phyloP scores from a whole-genome alignment of 1,140 invertebrate species.

The Nomia melanderi region DNA sequence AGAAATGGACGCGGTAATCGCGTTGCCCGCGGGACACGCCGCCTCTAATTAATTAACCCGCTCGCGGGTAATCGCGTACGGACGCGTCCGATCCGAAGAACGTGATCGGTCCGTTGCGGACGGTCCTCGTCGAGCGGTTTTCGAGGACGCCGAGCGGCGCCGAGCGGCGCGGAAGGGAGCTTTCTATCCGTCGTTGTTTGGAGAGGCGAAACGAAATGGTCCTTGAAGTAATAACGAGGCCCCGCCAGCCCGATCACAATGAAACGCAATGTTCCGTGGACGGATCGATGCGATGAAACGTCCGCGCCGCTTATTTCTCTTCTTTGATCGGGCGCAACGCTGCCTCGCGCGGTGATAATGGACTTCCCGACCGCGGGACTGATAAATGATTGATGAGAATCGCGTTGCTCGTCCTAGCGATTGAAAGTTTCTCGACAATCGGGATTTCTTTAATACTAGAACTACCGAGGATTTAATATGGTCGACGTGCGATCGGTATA shows the following conservation, averaged over 20 bases:
- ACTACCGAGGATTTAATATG: too few species aligned
- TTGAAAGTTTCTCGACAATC: too few species aligned
- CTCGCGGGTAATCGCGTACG: background rate
- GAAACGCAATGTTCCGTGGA: conserved; percentile 2
- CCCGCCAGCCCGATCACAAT: conserved; percentile 1
- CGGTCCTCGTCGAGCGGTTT: background rate
- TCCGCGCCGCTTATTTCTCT: too few species aligned
- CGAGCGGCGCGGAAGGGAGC: too few species aligned
- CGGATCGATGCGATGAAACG: conserved; percentile 2
- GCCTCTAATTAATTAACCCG: conserved; percentile 16
- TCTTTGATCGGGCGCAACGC: background rate
- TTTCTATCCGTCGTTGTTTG: conserved; percentile 12
- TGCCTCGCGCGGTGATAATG: conserved; percentile 10
- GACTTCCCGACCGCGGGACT: background rate
- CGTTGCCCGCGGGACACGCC: too few species aligned
- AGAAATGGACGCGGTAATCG: background rate
- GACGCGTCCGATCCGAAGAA: background rate
- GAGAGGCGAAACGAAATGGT: conserved; percentile 22
- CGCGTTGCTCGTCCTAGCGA: too few species aligned
- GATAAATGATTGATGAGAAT: conserved; percentile 18
- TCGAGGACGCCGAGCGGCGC: background rate
- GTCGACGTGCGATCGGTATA: too few species aligned
- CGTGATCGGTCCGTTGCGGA: background rate
- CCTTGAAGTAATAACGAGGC: conserved; percentile 27
- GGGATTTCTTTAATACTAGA: too few species aligned